Base-by-base conservation (phyloP, 2,113 vertebrate species). In the Brachypodius melanocephalos region DNA sequence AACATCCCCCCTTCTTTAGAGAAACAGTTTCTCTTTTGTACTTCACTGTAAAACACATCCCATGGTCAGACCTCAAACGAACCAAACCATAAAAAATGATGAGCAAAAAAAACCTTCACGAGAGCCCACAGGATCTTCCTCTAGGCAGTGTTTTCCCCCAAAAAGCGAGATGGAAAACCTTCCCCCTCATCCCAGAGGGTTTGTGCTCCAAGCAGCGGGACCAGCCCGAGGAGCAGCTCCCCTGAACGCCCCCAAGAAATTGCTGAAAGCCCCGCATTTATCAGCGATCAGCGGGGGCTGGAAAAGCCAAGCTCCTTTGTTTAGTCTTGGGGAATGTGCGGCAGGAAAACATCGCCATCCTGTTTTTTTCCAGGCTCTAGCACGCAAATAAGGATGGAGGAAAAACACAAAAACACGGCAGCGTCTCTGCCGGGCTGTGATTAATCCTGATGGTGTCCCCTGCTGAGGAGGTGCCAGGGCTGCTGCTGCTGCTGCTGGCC, bases 311-410 rank as follows among this genome's bases (percentile, higher is more conserved):
- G 46, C 94, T 97, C 95, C 76, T 94, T 97, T 97, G 97, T 97
- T 97, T 97, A 97, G 97, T 97, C 95, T 97, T 42, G 1, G 68
- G 51, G 85, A 96, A 96, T 94, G 85, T 0, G 46, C 8, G 17
- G 93, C 96, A 94, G 95, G 96, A 97, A 97, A 95, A 94, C 89
- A 58, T 92, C 12, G n/a, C 93, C 96, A 97, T 97, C 95, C 95
- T 97, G 96, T 97, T 97, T 97, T 97, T 97, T 97, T 97, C 72
- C 88, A 97, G 85, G 87, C 71, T 0, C 85, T 78, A 86, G 90
- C 93, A 94, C 95, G 76, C 96, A 96, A 94, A 95, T 90, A 95
- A 91, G 94, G 92, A 86, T 15, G 90, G 75, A 92, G 90, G 93
- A 97, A 97, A 38, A 96, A 92, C 6, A 85, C 72, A 97, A 97